These are phyloP conservation scores for Drosophila punjabiensis DNA, from an alignment of 1,140 invertebrate genomes.

Conservation along the genomic window DNA sequence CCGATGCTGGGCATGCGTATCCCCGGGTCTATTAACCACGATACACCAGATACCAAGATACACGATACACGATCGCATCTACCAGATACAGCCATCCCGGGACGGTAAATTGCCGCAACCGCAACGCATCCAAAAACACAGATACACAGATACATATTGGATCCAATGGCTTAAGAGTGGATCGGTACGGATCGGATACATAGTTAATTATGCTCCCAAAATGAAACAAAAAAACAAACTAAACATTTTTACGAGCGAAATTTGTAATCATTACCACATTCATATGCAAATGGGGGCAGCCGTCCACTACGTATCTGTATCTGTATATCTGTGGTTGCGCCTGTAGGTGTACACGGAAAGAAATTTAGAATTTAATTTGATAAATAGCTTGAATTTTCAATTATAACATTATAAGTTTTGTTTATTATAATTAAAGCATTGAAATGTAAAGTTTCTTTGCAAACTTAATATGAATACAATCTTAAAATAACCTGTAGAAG, in stretches of 20 bases:
- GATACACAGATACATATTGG: slow-evolving; percentile 14
- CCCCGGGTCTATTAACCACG: slow-evolving; percentile 59
- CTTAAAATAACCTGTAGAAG: not conserved
- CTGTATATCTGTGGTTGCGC: slow-evolving; percentile 17
- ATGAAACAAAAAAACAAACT: slow-evolving; percentile 69
- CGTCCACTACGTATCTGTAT: slow-evolving; percentile 45
- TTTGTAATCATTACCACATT: slow-evolving; percentile 84
- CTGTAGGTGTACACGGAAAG: slow-evolving; percentile 27
- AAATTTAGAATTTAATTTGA: not conserved
- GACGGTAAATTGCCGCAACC: slow-evolving; percentile 70
- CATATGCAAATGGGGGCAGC: slow-evolving; percentile 75
- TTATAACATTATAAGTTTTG: not conserved
- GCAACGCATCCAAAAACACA: slow-evolving; percentile 45
- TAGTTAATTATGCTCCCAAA: slow-evolving; percentile 76
- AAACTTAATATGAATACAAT: not conserved
- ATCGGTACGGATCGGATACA: slow-evolving; percentile 54
- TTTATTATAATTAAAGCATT: not conserved
- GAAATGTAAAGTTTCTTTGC: accelerated
- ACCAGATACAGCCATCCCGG: slow-evolving; percentile 52
- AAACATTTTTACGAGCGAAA: slow-evolving; percentile 84
- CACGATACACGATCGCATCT: slow-evolving; percentile 56
- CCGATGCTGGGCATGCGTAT: slow-evolving; percentile 49
- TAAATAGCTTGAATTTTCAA: no score
- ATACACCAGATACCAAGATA: slow-evolving; percentile 66
- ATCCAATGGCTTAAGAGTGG: not conserved